phyloP scores from a whole-genome alignment of 2,888 invertebrate species.

The Pyrocoelia pectoralis region DNA sequence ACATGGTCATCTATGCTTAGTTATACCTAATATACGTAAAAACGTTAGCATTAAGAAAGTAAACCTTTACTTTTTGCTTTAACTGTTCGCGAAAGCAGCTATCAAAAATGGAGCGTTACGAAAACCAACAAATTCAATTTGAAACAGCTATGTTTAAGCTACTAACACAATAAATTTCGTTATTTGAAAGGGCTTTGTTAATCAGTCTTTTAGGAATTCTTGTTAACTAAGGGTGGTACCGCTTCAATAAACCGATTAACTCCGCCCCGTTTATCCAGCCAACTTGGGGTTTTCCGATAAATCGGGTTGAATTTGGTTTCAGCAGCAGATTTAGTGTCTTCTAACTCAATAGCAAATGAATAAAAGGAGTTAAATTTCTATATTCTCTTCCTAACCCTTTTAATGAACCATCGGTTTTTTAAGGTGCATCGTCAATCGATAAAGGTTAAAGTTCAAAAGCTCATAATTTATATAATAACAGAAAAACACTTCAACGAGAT shows the following conservation, averaged over 20 bases:
- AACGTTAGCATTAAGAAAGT: too few species aligned
- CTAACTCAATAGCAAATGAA: conserved; percentile 25
- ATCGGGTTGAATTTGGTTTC: conserved; percentile 33
- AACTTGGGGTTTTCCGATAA: conserved; percentile 33
- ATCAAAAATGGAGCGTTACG: too few species aligned
- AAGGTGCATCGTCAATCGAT: too few species aligned
- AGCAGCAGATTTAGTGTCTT: conserved; percentile 29
- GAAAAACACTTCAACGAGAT: too few species aligned
- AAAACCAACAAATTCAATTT: neutral
- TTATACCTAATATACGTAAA: too few species aligned
- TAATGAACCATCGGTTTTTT: neutral
- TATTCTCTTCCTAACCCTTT: conserved; percentile 9
- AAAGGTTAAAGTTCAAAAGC: too few species aligned
- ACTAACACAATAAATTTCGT: conserved; percentile 20
- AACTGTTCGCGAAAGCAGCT: too few species aligned
- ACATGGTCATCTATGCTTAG: too few species aligned
- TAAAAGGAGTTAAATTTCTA: conserved; percentile 24
- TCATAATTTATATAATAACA: too few species aligned
- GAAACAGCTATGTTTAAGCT: conserved; percentile 1
- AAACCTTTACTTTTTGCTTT: too few species aligned
- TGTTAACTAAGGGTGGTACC: conserved; percentile 32
- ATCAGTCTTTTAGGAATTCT: conserved; percentile 32
- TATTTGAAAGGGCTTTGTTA: conserved; percentile 24
- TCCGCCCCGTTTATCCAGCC: conserved; percentile 33
- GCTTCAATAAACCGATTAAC: conserved; percentile 36